Conservation (phyloP, 2,113 vertebrate species). For the Alosa alosa region DNA sequence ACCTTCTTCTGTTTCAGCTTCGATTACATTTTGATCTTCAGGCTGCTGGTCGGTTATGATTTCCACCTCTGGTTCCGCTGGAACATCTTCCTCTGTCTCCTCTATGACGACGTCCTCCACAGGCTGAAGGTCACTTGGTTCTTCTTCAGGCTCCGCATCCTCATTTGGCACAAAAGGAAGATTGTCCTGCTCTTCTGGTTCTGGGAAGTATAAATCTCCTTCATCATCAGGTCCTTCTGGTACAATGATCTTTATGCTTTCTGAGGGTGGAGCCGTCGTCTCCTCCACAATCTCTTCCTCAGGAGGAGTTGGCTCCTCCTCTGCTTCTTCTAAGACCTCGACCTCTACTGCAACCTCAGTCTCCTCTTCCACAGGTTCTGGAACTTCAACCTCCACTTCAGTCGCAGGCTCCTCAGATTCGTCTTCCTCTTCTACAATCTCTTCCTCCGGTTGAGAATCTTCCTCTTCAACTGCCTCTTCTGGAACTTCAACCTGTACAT, state of each 20-base stretch:
- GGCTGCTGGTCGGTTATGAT: background rate
- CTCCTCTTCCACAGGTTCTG: background rate
- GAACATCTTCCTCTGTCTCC: background rate
- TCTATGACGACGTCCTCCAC: conserved; percentile 23
- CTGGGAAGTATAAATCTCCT: conserved; percentile 34
- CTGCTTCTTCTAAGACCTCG: background rate
- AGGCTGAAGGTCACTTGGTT: conserved; percentile 12
- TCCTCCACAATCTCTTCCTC: conserved; percentile 26
- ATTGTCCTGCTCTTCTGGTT: conserved; percentile 44
- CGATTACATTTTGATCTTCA: conserved; percentile 16
- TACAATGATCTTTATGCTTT: conserved; percentile 32
- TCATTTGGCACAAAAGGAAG: conserved; percentile 32
- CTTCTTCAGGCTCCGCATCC: conserved; percentile 10
- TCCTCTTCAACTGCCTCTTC: background rate
- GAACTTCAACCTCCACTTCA: background rate
- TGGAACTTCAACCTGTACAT: background rate
- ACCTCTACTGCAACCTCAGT: background rate
- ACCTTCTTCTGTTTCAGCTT: conserved; percentile 18
- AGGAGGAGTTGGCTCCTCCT: background rate
- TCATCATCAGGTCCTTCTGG: conserved; percentile 11
- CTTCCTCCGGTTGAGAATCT: background rate
- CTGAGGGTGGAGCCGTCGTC: conserved; percentile 13
- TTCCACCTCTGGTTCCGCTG: conserved; percentile 14
- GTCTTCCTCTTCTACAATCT: background rate
- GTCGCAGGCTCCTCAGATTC: background rate